Percentiles rank a stretch among this genome's conserved stretches.
Conservation (phyloP, 2,797 vertebrate species). For the Onychomys leucogaster region DNA sequence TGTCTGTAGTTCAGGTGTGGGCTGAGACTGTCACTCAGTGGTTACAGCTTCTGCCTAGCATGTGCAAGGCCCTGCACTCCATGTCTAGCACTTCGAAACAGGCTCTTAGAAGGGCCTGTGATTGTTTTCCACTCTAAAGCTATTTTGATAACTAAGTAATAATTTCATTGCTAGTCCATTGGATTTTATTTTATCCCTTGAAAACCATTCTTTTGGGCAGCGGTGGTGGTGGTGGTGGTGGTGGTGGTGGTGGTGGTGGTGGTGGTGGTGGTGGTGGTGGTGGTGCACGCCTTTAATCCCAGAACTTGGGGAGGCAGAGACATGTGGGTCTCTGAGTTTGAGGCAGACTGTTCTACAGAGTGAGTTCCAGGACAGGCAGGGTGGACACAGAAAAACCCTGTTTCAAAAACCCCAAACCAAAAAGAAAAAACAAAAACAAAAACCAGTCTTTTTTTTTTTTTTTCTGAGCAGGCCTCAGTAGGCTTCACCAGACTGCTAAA, state of each 20-base stretch:
- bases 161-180: not conserved
- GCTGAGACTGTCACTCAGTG: not conserved
- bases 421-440: not conserved
- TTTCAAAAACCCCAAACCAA: not conserved
- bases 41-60: not conserved
- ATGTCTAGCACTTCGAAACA: not conserved
- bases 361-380: not conserved
- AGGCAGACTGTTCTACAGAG: not conserved
- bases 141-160: conserved; percentile 6
- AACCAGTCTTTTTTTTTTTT: not conserved
- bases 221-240: not conserved
- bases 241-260: not conserved
- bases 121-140: not conserved
- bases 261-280: not conserved
- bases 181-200: conserved; percentile 26
- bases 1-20: not conserved
- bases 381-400: not conserved
- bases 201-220: not conserved
- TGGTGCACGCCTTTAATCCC: not conserved
- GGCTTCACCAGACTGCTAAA: not conserved
- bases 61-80: not conserved
- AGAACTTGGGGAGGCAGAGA: not conserved
- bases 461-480: not conserved
- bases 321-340: not conserved
- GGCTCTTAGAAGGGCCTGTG: not conserved